Evolutionary conservation across 2,113 vertebrate genomes (phyloP).

Genomic region (Anoplopoma fimbria): DNA sequence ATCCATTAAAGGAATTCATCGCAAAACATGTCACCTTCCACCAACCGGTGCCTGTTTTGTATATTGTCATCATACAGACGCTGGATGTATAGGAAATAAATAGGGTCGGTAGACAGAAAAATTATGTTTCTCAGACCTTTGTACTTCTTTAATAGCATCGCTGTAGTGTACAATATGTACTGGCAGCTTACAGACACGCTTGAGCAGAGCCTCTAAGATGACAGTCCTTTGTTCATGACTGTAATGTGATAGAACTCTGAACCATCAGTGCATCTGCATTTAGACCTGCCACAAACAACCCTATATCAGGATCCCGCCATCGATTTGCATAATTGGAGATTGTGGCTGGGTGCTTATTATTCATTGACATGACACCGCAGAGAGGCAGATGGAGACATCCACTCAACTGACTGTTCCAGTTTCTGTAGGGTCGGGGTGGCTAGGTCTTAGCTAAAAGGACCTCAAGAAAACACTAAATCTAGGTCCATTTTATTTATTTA

Average conservation of each 20-base stretch:
- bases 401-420: conserved; percentile 75
- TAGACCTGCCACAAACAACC: conserved; percentile 66
- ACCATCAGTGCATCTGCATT: conserved; percentile 74
- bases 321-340: conserved; percentile 79
- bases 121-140: conserved; percentile 12
- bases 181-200: conserved; percentile 30
- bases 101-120: background rate
- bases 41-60: background rate
- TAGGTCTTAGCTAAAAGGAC: conserved; percentile 16
- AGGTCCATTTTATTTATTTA: conserved; percentile 18
- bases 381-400: conserved; percentile 71
- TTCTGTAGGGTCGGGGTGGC: conserved; percentile 41
- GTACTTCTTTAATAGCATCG: conserved; percentile 20
- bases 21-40: conserved; percentile 24
- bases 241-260: conserved; percentile 61
- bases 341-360: conserved; percentile 75
- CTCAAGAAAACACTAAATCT: conserved; percentile 26
- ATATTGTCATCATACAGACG: background rate
- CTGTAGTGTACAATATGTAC: conserved; percentile 9
- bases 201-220: conserved; percentile 12
- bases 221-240: conserved; percentile 52
- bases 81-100: background rate
- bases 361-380: conserved; percentile 71
- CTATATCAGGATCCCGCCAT: conserved; percentile 64
- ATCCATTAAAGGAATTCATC: background rate